Evolutionary conservation across 2,797 vertebrate species (phyloP).

Genomic region (Chlorospingus semifuscus): DNA sequence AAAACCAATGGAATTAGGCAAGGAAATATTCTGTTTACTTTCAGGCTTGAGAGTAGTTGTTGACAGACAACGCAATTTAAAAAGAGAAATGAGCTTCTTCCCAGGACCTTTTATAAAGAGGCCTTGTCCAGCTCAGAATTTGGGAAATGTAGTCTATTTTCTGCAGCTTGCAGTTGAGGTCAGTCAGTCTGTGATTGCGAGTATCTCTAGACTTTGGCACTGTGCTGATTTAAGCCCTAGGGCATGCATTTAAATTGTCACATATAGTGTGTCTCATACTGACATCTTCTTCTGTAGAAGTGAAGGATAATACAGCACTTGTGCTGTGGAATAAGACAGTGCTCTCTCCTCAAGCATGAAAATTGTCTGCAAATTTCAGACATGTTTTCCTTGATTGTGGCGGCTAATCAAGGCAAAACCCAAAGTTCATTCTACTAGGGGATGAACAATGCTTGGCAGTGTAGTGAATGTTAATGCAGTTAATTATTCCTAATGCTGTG

Average conservation of each 20-base stretch:
- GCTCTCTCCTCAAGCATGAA: conserved; percentile 39
- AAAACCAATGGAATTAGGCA: neutral
- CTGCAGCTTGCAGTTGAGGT: conserved; percentile 41
- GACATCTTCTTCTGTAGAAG: conserved; percentile 60
- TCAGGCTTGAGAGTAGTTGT: conserved; percentile 8
- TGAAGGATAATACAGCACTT: conserved; percentile 64
- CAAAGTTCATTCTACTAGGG: conserved; percentile 74
- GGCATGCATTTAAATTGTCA: conserved; percentile 70
- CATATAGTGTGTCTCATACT: conserved; percentile 61
- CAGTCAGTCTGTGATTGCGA: conserved; percentile 46
- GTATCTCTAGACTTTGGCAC: conserved; percentile 57
- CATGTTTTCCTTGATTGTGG: conserved; percentile 67
- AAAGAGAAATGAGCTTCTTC: conserved; percentile 48
- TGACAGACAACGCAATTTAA: conserved; percentile 31
- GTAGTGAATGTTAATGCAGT: conserved; percentile 79
- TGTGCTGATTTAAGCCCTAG: conserved; percentile 51
- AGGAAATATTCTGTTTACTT: conserved; percentile 1
- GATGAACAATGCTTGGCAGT: conserved; percentile 75
- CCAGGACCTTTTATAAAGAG: conserved; percentile 55
- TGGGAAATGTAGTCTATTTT: conserved; percentile 48
- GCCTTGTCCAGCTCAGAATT: conserved; percentile 61
- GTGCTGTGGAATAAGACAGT: conserved; percentile 55
- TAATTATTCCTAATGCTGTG: conserved; percentile 81
- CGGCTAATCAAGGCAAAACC: conserved; percentile 71
- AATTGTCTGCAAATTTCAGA: conserved; percentile 64